phyloP scores from a whole-genome alignment of 2,888 invertebrate genomes.

The Arge pagana region DNA sequence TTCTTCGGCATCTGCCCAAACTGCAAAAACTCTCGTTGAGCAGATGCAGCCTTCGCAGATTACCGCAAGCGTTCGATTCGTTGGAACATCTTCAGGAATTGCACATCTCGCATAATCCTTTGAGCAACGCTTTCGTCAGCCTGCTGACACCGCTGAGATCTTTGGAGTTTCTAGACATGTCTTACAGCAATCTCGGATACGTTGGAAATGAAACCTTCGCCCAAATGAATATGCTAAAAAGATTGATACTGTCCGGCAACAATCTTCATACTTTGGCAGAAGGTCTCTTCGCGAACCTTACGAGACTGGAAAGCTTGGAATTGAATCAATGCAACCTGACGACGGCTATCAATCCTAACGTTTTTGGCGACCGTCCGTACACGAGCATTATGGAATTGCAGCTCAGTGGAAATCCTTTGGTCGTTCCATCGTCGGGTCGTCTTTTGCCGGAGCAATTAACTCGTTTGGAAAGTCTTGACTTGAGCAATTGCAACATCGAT shows the following conservation, averaged over 20 bases:
- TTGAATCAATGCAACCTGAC: conserved; percentile 71
- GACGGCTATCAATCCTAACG: conserved; percentile 67
- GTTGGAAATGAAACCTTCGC: conserved; percentile 70
- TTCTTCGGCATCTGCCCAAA: conserved; percentile 68
- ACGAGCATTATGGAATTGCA: conserved; percentile 70
- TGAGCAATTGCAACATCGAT: conserved; percentile 69
- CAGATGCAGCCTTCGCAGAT: conserved; percentile 67
- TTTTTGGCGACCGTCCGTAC: conserved; percentile 70
- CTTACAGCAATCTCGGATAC: conserved; percentile 70
- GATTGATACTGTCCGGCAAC: conserved; percentile 71
- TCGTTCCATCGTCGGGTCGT: conserved; percentile 64
- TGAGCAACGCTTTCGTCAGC: conserved; percentile 70
- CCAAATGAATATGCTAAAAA: conserved; percentile 70
- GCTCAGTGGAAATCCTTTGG: conserved; percentile 70
- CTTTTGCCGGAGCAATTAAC: conserved; percentile 70
- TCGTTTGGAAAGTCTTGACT: conserved; percentile 66
- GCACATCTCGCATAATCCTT: conserved; percentile 73
- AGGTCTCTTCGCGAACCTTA: conserved; percentile 71
- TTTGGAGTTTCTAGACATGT: conserved; percentile 73
- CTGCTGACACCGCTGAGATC: conserved; percentile 69
- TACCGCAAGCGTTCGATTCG: conserved; percentile 71
- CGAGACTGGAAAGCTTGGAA: conserved; percentile 69
- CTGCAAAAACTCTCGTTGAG: conserved; percentile 70
- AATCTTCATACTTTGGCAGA: conserved; percentile 69
- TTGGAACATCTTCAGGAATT: conserved; percentile 70